Evolutionary conservation across 1,140 invertebrate species (phyloP).

Genomic region (Drosophila bocqueti): DNA sequence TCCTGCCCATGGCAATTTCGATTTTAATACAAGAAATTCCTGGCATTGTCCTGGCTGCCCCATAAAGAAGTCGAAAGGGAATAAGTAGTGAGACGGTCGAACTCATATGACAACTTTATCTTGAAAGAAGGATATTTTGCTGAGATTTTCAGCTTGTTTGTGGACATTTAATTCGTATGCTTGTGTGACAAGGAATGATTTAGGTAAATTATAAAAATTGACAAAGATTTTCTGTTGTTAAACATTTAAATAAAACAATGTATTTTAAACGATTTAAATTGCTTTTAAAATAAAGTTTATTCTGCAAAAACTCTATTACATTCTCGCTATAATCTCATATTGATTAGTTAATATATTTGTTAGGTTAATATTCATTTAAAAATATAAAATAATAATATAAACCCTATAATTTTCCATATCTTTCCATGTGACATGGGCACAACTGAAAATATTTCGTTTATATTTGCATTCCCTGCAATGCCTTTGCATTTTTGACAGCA

Average conservation of each 20-base stretch:
- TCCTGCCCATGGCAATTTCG: constrained; percentile 59
- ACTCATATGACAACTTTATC: constrained; percentile 73
- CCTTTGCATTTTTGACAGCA: constrained; percentile 35
- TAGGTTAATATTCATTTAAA: background rate
- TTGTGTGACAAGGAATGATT: background rate
- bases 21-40: constrained; percentile 82
- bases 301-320: background rate
- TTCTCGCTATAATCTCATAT: background rate
- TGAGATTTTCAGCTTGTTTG: constrained; percentile 27
- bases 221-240: background rate
- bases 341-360: background rate
- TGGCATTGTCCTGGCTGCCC: constrained; percentile 59
- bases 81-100: constrained; percentile 16
- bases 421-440: background rate
- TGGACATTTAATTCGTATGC: constrained; percentile 24
- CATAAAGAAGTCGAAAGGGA: constrained; percentile 45
- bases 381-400: background rate
- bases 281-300: background rate
- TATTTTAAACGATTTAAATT: background rate
- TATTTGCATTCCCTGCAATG: constrained; percentile 15
- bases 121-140: constrained; percentile 26
- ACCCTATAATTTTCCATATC: background rate
- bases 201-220: too few species aligned
- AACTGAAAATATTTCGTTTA: background rate
- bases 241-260: background rate